These are phyloP conservation scores for Psephotus haematonotus DNA, from an alignment of 2,113 vertebrate genomes.

Conservation along the genomic window DNA sequence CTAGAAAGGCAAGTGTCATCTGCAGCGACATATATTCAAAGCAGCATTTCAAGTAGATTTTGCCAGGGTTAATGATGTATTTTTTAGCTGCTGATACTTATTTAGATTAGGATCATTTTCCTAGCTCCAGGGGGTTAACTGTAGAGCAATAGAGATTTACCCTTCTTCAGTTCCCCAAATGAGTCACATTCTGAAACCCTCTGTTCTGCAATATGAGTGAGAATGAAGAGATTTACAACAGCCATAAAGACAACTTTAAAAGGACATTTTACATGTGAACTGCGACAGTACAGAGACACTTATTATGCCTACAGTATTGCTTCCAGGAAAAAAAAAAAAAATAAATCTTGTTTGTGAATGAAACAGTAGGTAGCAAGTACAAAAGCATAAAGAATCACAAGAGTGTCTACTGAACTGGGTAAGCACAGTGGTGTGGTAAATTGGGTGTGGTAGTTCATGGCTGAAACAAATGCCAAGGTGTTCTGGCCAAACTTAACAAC, in stretches of 20 bases:
- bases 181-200: background rate
- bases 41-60: background rate
- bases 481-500: background rate
- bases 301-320: background rate
- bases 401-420: background rate
- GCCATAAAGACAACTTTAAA: background rate
- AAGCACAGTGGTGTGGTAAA: background rate
- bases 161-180: background rate
- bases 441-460: background rate
- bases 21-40: rapidly evolving
- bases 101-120: background rate
- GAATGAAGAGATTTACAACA: background rate
- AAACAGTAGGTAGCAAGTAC: background rate
- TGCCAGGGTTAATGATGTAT: background rate
- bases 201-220: background rate
- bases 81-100: background rate
- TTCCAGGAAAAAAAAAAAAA: background rate
- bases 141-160: background rate
- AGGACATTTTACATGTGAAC: background rate
- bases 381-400: background rate
- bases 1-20: background rate
- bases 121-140: background rate
- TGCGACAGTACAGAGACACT: background rate
- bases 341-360: background rate
- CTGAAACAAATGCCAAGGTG: background rate